phyloP scores from a whole-genome alignment of 2,888 invertebrate species.

The Achlya flavicornis region DNA sequence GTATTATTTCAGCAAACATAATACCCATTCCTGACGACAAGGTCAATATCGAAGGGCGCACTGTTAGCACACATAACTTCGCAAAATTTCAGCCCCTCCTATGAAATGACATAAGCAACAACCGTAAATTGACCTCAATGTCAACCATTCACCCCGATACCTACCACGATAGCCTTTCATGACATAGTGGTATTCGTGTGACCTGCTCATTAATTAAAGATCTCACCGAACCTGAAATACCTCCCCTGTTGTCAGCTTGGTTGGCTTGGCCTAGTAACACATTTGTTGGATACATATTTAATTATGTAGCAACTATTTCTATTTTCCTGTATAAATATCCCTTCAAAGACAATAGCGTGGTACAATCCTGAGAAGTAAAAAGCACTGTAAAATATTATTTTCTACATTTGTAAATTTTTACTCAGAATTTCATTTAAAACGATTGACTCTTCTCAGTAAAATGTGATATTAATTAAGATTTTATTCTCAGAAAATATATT shows the following conservation, averaged over 20 bases:
- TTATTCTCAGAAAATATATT: too few species aligned
- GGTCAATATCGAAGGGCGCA: slow-evolving; percentile 1
- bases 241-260: slow-evolving; percentile 25
- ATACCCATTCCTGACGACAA: background rate
- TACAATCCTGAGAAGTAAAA: too few species aligned
- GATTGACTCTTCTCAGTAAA: background rate
- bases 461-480: too few species aligned
- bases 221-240: slow-evolving; percentile 36
- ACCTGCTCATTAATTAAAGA: slow-evolving; percentile 50
- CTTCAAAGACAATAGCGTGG: background rate
- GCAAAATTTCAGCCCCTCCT: background rate
- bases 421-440: background rate
- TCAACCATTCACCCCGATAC: slow-evolving; percentile 14
- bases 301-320: slow-evolving; percentile 21
- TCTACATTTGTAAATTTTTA: background rate
- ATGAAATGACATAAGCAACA: background rate
- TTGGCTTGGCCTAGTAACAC: slow-evolving; percentile 29
- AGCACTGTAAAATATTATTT: background rate
- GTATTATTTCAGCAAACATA: slow-evolving; percentile 1
- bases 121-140: slow-evolving; percentile 9
- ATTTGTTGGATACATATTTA: slow-evolving; percentile 20
- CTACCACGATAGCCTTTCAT: slow-evolving; percentile 28
- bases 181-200: slow-evolving; percentile 49
- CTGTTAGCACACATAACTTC: background rate
- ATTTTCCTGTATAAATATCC: background rate